Percentiles rank a stretch among this genome's conserved stretches.
phyloP scores from a whole-genome alignment of 2,113 vertebrate genomes.

The Heliornis fulica region DNA sequence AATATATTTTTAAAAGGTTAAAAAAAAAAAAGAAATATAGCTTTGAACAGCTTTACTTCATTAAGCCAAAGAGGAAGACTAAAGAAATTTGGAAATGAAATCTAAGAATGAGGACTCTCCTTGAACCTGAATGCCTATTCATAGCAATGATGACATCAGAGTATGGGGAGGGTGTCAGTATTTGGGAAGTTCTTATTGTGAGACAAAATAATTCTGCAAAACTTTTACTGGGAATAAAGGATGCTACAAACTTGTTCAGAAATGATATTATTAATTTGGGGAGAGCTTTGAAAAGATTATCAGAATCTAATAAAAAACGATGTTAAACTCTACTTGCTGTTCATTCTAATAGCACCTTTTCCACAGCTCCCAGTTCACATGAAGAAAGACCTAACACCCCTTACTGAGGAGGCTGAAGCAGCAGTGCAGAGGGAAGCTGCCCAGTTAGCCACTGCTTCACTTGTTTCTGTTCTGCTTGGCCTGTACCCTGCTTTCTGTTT shows the following conservation, averaged over 20 bases:
- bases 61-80: background rate
- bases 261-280: background rate
- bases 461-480: background rate
- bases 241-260: background rate
- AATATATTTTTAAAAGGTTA: background rate
- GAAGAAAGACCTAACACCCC: background rate
- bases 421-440: background rate
- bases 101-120: background rate
- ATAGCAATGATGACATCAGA: background rate
- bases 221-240: background rate
- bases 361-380: background rate
- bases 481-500: background rate
- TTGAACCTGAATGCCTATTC: background rate
- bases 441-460: background rate
- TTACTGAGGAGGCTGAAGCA: background rate
- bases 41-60: background rate
- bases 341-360: background rate
- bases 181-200: background rate
- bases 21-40: too few relatives aligned
- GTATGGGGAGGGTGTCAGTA: background rate
- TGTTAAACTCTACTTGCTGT: background rate
- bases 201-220: background rate
- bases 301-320: background rate
- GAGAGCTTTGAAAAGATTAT: background rate
- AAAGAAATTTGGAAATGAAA: background rate